These are phyloP conservation scores for Mylabris sibirica DNA, from an alignment of 2,888 invertebrate species.

Conservation along the genomic window DNA sequence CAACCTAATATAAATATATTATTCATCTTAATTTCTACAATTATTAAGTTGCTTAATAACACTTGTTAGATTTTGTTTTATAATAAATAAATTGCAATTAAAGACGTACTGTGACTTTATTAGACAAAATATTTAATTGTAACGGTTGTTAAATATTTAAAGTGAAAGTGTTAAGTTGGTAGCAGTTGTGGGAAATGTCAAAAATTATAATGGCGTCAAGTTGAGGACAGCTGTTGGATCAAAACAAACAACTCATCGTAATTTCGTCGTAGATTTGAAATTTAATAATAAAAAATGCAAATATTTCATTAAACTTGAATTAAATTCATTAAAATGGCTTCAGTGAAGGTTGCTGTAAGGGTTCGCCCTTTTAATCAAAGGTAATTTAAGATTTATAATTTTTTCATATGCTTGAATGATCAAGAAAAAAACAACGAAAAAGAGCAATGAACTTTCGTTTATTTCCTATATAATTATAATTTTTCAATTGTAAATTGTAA, in stretches of 20 bases:
- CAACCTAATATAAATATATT: neutral
- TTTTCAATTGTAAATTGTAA: neutral
- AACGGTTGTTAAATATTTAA: neutral
- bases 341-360: slow-evolving; percentile 90
- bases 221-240: slow-evolving; percentile 39
- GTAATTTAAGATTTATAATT: slow-evolving; percentile 61
- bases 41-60: neutral
- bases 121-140: too few relatives aligned
- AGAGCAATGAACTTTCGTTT: slow-evolving; percentile 54
- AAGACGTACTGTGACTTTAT: too few relatives aligned
- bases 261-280: slow-evolving; percentile 18
- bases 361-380: slow-evolving; percentile 90
- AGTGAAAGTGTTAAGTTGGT: neutral
- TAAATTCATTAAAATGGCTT: slow-evolving; percentile 73
- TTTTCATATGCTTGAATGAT: slow-evolving; percentile 42
- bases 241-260: slow-evolving; percentile 38
- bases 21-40: neutral
- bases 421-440: slow-evolving; percentile 28
- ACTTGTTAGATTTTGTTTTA: neutral
- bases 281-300: slow-evolving; percentile 21
- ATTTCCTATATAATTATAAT: slow-evolving; percentile 35
- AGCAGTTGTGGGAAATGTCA: slow-evolving; percentile 15
- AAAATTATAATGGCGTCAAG: slow-evolving; percentile 23
- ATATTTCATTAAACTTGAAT: slow-evolving; percentile 21
- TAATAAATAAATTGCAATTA: neutral